These are phyloP conservation scores for Epizoanthus stellaris DNA, from an alignment of 92 coral and sea anemone species.

Conservation along the genomic window DNA sequence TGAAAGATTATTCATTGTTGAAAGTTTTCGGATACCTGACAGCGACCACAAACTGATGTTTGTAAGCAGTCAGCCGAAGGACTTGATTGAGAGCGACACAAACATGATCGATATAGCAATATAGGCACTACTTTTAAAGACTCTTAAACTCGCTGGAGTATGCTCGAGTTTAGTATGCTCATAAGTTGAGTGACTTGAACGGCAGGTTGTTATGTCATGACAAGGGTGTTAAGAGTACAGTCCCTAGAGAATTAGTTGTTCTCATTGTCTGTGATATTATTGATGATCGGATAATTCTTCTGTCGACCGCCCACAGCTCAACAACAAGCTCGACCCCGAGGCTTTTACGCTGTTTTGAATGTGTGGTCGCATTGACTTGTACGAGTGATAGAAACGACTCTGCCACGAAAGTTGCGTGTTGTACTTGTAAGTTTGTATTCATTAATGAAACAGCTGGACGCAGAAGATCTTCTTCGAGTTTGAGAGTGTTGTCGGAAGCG, in stretches of 20 bases:
- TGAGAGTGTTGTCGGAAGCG: slow-evolving; percentile 59
- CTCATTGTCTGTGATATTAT: slow-evolving; percentile 78
- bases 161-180: not conserved
- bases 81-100: not conserved
- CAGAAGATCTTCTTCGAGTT: not conserved
- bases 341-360: slow-evolving; percentile 62
- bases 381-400: not conserved
- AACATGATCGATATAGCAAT: not conserved
- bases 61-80: slow-evolving; percentile 2
- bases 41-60: slow-evolving; percentile 49
- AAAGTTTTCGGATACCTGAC: slow-evolving; percentile 67
- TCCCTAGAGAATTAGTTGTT: slow-evolving; percentile 74
- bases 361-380: slow-evolving; percentile 67
- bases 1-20: slow-evolving; percentile 72
- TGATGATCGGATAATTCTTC: slow-evolving; percentile 90
- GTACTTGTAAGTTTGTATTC: not conserved
- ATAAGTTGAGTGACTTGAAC: slow-evolving; percentile 13
- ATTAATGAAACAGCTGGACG: slow-evolving; percentile 21
- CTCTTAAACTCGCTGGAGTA: not conserved
- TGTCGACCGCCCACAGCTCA: slow-evolving; percentile 92
- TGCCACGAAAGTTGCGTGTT: slow-evolving; percentile 4
- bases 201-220: slow-evolving; percentile 35
- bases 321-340: slow-evolving; percentile 76
- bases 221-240: slow-evolving; percentile 61
- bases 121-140: not conserved